phyloP scores from a whole-genome alignment of 1,140 invertebrate species.

The Chionoecetes opilio region DNA sequence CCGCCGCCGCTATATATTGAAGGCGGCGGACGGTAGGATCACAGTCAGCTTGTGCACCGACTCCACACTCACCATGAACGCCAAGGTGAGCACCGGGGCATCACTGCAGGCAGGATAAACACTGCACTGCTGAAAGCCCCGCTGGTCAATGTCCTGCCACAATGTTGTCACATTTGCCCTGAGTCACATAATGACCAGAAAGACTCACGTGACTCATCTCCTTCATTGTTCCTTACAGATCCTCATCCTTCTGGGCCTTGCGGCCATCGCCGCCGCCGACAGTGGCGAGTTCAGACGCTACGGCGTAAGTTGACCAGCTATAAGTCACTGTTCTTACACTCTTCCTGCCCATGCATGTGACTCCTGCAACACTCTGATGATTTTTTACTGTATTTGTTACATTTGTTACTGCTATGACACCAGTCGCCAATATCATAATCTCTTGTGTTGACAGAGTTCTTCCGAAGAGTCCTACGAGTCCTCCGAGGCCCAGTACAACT shows the following conservation, averaged over 20 bases:
- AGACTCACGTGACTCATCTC: background rate
- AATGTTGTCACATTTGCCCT: background rate
- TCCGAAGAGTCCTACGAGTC: conserved; percentile 34
- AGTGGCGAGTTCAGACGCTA: conserved; percentile 36
- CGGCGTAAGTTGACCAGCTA: conserved; percentile 32
- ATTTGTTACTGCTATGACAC: too few relatives aligned
- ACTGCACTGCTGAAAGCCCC: too few relatives aligned
- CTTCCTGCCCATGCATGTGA: background rate
- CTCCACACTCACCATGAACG: conserved; percentile 17
- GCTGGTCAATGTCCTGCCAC: background rate
- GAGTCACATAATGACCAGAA: too few relatives aligned
- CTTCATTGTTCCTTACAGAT: conserved; percentile 20
- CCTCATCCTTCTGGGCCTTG: conserved; percentile 38
- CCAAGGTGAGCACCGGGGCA: background rate
- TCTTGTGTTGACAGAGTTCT: background rate
- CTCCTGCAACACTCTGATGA: too few relatives aligned
- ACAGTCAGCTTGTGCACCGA: background rate
- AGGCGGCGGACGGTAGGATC: background rate
- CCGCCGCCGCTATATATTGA: background rate
- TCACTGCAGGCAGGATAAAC: background rate
- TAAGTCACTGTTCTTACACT: background rate
- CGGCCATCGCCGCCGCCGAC: conserved; percentile 51
- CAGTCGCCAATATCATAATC: background rate
- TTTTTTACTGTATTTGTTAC: too few relatives aligned
- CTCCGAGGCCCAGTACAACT: conserved; percentile 44